A percentile compares a stretch with the other conserved stretches of the same genome.
Conservation (phyloP, 2,113 vertebrate genomes). For the Taurulus bubalis region DNA sequence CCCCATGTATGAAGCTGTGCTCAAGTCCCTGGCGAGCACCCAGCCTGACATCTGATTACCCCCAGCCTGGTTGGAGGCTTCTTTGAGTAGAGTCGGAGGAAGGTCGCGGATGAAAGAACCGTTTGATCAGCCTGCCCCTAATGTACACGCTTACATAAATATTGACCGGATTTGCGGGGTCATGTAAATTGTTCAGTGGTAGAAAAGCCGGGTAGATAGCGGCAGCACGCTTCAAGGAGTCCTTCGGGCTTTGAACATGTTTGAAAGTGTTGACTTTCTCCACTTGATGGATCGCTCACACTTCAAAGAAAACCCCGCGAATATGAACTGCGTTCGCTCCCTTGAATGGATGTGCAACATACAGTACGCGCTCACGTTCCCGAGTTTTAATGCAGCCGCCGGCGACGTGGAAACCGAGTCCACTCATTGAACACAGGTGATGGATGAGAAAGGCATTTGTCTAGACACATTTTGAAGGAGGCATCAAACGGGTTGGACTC, state of each 20-base stretch:
- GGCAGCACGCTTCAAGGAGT: conserved; percentile 16
- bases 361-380: conserved; percentile 9
- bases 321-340: conserved; percentile 53
- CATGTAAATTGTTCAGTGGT: conserved; percentile 51
- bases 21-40: conserved; percentile 44
- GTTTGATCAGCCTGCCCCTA: conserved; percentile 66
- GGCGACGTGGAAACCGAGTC: background rate
- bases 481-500: conserved; percentile 49
- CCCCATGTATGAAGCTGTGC: conserved; percentile 32
- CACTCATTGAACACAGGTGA: conserved; percentile 33
- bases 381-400: background rate
- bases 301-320: conserved; percentile 52
- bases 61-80: conserved; percentile 51
- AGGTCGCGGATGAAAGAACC: conserved; percentile 73
- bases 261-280: conserved; percentile 70
- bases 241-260: conserved; percentile 60
- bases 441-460: conserved; percentile 55
- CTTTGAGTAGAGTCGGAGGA: conserved; percentile 60
- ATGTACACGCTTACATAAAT: conserved; percentile 73
- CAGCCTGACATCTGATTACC: conserved; percentile 62
- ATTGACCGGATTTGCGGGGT: conserved; percentile 66
- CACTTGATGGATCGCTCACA: conserved; percentile 57
- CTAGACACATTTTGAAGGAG: conserved; percentile 56
- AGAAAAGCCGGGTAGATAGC: conserved; percentile 45
- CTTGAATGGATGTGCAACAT: conserved; percentile 40